Base-by-base conservation (phyloP, 2,113 vertebrate species). In the Struthio camelus region DNA sequence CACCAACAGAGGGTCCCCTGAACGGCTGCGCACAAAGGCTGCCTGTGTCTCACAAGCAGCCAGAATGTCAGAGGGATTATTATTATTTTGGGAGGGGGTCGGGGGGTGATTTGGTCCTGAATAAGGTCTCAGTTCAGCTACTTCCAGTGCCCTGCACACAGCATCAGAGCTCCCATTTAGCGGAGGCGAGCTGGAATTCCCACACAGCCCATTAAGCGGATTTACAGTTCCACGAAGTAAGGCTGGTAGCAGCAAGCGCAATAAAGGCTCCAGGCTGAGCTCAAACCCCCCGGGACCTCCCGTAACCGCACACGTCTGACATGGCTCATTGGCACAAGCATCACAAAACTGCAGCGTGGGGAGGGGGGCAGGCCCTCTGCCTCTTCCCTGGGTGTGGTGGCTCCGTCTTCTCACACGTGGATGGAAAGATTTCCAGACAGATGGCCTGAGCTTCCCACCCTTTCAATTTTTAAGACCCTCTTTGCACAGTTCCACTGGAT, bases 111-210 rank as follows among this genome's bases (percentile, higher is more conserved):
- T 91, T 30, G 81, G 87, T 93, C 93, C 93, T 96, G 93, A 97
- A 96, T 87, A 91, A 95, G 96, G 87, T 81, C 91, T 97, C 89
- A 93, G 94, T 95, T 96, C 93, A 88, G 84, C 85, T 79, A 30
- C 89, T 93, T 85, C 79, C 79, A 76, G 85, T 22, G 81, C 91
- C 93, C 95, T 27, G 90, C 86, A 40, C 1, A 1, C 92, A 40
- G 92, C 90, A 93, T 87, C 73, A 92, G 94, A 59, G 48, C 70
- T 85, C 69, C 90, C 90, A 89, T 86, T 91, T 82, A 93, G 88
- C 24, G 1, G 89, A 36, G 58, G 82, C 87, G 84, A 78, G 86
- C 88, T 81, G 86, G 82, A 93, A 96, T 90, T 90, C 96, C 91
- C 94, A 85, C 59, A 79, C 94, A 87, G 84, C 56, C 89, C 96